A percentile compares a stretch with the other conserved stretches of the same genome.
Evolutionary conservation across 2,113 vertebrate species (phyloP).

Genomic region (Piliocolobus tephrosceles): DNA sequence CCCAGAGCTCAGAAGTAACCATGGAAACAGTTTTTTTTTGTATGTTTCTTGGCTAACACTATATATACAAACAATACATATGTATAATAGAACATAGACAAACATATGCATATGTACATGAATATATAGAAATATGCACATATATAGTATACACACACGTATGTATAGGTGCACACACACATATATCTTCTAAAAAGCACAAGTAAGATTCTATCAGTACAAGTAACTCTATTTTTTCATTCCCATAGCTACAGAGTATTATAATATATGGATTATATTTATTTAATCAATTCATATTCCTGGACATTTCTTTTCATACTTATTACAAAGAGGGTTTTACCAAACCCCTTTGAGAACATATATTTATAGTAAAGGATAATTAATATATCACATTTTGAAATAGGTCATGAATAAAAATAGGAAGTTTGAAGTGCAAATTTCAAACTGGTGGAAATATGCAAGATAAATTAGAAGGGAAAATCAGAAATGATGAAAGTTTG

Average conservation of each 20-base stretch:
- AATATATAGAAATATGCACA: not conserved
- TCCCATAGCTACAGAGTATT: not conserved
- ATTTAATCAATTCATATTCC: not conserved
- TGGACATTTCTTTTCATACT: not conserved
- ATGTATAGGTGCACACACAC: not conserved
- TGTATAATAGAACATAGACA: not conserved
- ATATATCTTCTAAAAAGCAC: not conserved
- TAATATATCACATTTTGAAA: constrained; percentile 27
- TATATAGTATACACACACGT: not conserved
- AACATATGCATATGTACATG: not conserved
- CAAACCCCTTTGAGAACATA: not conserved
- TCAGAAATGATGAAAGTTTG: not conserved
- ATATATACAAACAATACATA: not conserved
- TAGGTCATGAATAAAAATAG: constrained; percentile 42
- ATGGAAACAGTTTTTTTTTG: not conserved
- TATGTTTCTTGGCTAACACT: not conserved
- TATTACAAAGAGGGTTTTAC: not conserved
- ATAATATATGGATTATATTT: not conserved
- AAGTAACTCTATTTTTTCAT: constrained; percentile 29
- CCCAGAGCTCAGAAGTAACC: not conserved
- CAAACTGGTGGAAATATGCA: not conserved
- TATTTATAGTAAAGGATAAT: constrained; percentile 16
- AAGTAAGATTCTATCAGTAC: not conserved
- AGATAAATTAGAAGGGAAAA: constrained; percentile 9
- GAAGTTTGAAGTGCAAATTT: constrained; percentile 15